Evolutionary conservation across 2,797 vertebrate species (phyloP), one percentile per base, ranked within the genome.

Genomic region (Rhinella marina): DNA sequence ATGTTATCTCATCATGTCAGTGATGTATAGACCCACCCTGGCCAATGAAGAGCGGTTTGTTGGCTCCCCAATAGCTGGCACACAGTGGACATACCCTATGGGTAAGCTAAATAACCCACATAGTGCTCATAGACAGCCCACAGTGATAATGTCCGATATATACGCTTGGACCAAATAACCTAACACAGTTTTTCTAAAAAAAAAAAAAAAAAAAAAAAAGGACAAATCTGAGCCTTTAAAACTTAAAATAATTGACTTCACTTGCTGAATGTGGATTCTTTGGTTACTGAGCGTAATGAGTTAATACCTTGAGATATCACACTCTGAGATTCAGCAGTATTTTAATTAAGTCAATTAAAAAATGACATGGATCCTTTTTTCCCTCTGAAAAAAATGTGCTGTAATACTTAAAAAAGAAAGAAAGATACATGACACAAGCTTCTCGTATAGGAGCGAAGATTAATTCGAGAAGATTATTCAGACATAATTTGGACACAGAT

Each of bases 341-440:
- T 83, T 83, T 83, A 83, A 83, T 83, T 56, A 83, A 83, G 61
- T 83, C 66, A 83, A 83, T 83, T 83, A 83, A 83, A 83, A 41
- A 54, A 29, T 52, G 64, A 83, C 81, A 83, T 54, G 66, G 66
- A 70, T 82, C 62, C 66, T 41, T 70, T 70, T 83, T 83, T 83
- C 52, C 66, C 68, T 29, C 19, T 52, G 48, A 83, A 68, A 68
- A 70, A 81, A 70, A 83, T 23, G 64, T 72, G 64, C 81, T 83
- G 81, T 57, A 83, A 70, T 83, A 72, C 64, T 72, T 21, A 83
- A 83, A 83, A 41, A 83, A 83, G 81, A 83, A 72, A 72, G 81
- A 83, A 68, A 29, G 81, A 83, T 72, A 72, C 66, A 72, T 83
- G 81, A 83, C 81, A 83, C 66, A 72, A 32, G 66, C 50, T 70